Percentiles rank a stretch among this genome's conserved stretches.
Evolutionary conservation across 2,797 vertebrate species (phyloP).

Genomic region (Ambastaia sidthimunki): DNA sequence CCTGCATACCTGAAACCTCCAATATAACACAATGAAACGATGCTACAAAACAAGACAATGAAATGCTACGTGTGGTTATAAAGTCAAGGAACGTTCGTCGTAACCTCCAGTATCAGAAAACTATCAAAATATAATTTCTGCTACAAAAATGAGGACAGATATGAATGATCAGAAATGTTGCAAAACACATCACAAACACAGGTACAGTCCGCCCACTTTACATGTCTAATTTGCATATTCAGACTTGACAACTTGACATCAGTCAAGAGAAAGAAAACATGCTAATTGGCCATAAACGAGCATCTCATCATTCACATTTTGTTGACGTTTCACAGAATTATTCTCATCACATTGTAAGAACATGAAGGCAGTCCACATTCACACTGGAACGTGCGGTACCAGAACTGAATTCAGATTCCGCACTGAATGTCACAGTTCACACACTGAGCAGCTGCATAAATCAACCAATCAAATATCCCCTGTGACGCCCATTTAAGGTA

Average conservation of each 20-base stretch:
- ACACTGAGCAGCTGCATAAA: not conserved
- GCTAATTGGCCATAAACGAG: not conserved
- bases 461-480: not conserved
- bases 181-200: not conserved
- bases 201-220: not conserved
- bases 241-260: not conserved
- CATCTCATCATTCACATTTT: not conserved
- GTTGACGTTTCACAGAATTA: not conserved
- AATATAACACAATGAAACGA: not conserved
- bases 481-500: not conserved
- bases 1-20: not conserved
- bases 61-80: not conserved
- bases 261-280: not conserved
- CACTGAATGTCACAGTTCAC: not conserved
- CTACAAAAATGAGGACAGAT: not conserved
- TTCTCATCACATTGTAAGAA: constrained; percentile 1
- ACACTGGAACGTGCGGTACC: not conserved
- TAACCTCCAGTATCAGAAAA: not conserved
- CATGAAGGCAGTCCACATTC: not conserved
- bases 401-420: not conserved
- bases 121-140: not conserved
- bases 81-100: not conserved
- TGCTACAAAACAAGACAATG: not conserved
- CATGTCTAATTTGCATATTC: not conserved
- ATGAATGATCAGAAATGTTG: not conserved